A percentile compares a stretch with the other conserved stretches of the same genome.
These are phyloP conservation scores for Lucifuga dentata DNA, from an alignment of 2,113 vertebrate genomes.

Conservation along the genomic window DNA sequence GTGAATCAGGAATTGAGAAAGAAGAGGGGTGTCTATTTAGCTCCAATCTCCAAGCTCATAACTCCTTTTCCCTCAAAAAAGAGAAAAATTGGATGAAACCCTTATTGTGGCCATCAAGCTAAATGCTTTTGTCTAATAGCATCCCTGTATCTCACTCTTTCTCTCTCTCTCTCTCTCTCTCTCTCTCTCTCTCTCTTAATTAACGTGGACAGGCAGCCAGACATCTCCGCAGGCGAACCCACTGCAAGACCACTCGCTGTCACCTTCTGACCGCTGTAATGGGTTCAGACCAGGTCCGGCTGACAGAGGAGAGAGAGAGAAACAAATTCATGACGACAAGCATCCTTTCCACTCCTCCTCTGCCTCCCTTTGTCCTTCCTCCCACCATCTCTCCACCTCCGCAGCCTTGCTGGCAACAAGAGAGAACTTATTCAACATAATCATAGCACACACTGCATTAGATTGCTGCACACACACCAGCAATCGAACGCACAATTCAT, in stretches of 20 bases:
- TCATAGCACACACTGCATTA: no score
- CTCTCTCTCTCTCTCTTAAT: constrained; percentile 63
- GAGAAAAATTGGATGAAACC: constrained; percentile 26
- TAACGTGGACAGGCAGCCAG: constrained; percentile 70
- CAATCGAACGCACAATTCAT: constrained; percentile 47
- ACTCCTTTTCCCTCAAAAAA: constrained; percentile 8
- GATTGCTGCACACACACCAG: no score
- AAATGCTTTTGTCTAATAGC: constrained; percentile 63
- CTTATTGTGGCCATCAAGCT: constrained; percentile 43
- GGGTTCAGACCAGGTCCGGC: constrained; percentile 67
- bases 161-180: constrained; percentile 49
- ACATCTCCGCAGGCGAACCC: constrained; percentile 66
- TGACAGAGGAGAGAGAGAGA: constrained; percentile 54
- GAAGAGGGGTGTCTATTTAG: constrained; percentile 30
- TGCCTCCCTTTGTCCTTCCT: constrained; percentile 35
- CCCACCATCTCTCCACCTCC: constrained; percentile 5
- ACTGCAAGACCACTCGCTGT: constrained; percentile 61
- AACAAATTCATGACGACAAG: constrained; percentile 59
- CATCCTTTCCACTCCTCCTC: constrained; percentile 42
- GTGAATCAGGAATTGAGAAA: constrained; percentile 19
- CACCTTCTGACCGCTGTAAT: constrained; percentile 74
- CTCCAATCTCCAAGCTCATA: constrained; percentile 33
- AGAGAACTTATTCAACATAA: constrained; percentile 47
- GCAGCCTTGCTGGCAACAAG: constrained; percentile 25
- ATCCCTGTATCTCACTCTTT: constrained; percentile 49